Percentiles rank a stretch among this genome's conserved stretches.
Conservation (phyloP, 30 jellyfish, hydroid and myxozoan species). For the Morbakka virulenta region DNA sequence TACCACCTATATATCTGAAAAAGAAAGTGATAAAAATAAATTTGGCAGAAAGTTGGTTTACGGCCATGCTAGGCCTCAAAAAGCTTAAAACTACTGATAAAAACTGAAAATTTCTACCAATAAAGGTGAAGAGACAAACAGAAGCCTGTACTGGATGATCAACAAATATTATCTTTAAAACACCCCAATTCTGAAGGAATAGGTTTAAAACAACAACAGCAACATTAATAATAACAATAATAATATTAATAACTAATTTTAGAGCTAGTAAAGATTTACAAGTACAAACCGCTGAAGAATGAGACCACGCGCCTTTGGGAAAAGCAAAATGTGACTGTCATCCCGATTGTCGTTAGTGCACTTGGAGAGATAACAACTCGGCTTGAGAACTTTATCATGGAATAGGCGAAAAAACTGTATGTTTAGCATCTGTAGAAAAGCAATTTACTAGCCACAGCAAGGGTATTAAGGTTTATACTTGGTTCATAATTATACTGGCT, state of each 20-base stretch:
- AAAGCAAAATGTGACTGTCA: not conserved
- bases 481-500: too few relatives aligned
- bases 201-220: too few relatives aligned
- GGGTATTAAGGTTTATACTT: not conserved
- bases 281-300: not conserved
- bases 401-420: not conserved
- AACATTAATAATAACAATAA: too few relatives aligned
- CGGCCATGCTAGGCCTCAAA: too few relatives aligned
- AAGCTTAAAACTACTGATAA: too few relatives aligned
- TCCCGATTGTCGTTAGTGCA: not conserved
- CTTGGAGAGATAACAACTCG: not conserved
- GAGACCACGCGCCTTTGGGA: not conserved
- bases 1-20: slow-evolving; percentile 24
- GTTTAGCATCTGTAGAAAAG: not conserved
- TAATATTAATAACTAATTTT: too few relatives aligned
- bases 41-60: too few relatives aligned
- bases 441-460: not conserved
- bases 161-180: too few relatives aligned
- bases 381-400: not conserved
- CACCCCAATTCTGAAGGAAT: too few relatives aligned
- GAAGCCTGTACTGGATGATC: too few relatives aligned
- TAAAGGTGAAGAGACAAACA: too few relatives aligned
- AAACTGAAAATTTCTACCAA: too few relatives aligned
- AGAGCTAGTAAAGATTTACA: not conserved
- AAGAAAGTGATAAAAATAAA: not conserved